Conservation (phyloP, 2,113 vertebrate genomes). For the Silurus asotus region DNA sequence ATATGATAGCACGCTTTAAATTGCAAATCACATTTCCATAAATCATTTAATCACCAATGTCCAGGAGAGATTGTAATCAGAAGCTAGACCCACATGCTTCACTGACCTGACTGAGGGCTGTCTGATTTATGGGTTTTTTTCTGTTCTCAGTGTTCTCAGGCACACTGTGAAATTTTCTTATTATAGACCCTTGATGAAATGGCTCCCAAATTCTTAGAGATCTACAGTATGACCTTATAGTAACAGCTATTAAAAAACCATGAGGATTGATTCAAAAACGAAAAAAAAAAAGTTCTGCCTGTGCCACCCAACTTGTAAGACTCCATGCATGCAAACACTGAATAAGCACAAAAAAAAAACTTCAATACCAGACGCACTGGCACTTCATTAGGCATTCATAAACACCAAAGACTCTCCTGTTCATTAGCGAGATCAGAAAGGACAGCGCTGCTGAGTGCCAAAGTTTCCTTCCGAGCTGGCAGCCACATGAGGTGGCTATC, state of each 20-base stretch:
- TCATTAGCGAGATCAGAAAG: slow-evolving; percentile 41
- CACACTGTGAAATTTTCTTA: not conserved
- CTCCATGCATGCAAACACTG: not conserved
- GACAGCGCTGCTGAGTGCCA: not conserved
- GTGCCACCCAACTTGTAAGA: not conserved
- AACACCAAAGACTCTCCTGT: slow-evolving; percentile 13
- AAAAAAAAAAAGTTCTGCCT: not conserved
- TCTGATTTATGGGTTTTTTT: not conserved
- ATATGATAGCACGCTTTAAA: slow-evolving; percentile 6
- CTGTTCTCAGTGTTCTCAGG: not conserved
- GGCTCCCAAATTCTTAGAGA: not conserved
- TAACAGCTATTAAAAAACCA: not conserved
- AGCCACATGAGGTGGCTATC: slow-evolving; percentile 30
- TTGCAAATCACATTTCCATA: slow-evolving; percentile 14
- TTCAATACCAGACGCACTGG: not conserved
- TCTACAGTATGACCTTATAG: not conserved
- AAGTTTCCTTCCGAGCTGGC: slow-evolving; percentile 19
- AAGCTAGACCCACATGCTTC: not conserved
- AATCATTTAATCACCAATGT: slow-evolving; percentile 23
- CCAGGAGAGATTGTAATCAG: slow-evolving; percentile 8
- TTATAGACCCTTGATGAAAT: not conserved
- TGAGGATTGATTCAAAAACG: not conserved
- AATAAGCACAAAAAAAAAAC: not conserved
- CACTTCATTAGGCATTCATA: slow-evolving; percentile 3
- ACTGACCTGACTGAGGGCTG: not conserved